Base-by-base conservation (phyloP, 2,113 vertebrate species). In the Alethe castanea region DNA sequence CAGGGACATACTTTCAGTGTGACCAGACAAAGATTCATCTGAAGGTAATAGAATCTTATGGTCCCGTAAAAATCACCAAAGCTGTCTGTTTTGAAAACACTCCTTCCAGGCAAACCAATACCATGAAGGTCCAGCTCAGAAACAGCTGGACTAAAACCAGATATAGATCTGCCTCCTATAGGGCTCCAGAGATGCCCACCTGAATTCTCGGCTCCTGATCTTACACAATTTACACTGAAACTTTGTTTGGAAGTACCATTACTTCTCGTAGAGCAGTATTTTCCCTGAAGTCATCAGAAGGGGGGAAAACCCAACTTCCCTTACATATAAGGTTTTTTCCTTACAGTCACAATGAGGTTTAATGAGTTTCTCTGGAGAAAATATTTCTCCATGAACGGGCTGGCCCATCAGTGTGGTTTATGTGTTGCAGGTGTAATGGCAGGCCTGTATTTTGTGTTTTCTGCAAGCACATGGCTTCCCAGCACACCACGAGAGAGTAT, bases 241-340 rank as follows among this genome's bases (percentile, higher is more conserved):
- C 15, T 52, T 90, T 25, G 6, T 22, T 47, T 23, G 12, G 22
- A 86, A 52, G 5, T n/a, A 17, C 2, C 7, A 12, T 17, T 56
- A 20, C 10, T 64, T 57, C 35, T 53, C 0, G 0, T 4, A 78
- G 35, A 74, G 28, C 10, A 50, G 5, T 23, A 52, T 62, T 4
- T 5, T 36, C 25, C 12, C 45, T 25, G 24, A 76, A 47, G n/a
- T 81, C 14, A 29, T 60, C 61, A 64, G 33, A 64, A 61, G 35
- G 47, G 3, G 19, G 15, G 14, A 6, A 85, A 72, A 50, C 23
- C 11, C 14, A 81, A 12, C 11, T 85, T 71, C 29, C 6, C 14
- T n/a, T 70, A 26, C 2, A 45, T 8, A 5, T 24, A 19, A 66
- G 18, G 6, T 12, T 52, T 29, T 62, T 67, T 61, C 28, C 71